A percentile compares a stretch with the other conserved stretches of the same genome.
Evolutionary conservation across 1,140 invertebrate genomes (phyloP).

Genomic region (Hyphantria cunea): DNA sequence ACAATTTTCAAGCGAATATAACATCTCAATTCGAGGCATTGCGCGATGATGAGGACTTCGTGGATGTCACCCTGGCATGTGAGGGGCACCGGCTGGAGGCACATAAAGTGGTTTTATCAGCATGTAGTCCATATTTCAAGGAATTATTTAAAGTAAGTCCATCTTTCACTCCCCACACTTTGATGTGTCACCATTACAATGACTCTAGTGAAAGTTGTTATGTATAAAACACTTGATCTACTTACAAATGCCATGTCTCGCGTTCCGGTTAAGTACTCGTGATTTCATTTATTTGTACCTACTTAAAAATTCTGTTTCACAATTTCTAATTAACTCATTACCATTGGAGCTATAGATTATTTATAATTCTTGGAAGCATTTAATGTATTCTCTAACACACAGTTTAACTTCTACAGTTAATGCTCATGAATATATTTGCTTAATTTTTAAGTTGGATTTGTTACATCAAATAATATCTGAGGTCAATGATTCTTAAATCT

Average conservation of each 20-base stretch:
- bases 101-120: conserved; percentile 90
- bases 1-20: conserved; percentile 95
- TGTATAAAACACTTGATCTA: conserved; percentile 82
- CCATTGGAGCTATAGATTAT: conserved; percentile 55
- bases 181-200: conserved; percentile 82
- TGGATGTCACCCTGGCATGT: conserved; percentile 92
- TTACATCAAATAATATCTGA: conserved; percentile 24
- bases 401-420: conserved; percentile 36
- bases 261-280: conserved; percentile 81
- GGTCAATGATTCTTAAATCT: conserved; percentile 26
- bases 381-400: conserved; percentile 36
- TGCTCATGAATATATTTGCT: conserved; percentile 36
- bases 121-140: conserved; percentile 91
- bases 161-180: conserved; percentile 80
- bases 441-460: conserved; percentile 31
- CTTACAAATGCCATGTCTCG: conserved; percentile 82
- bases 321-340: conserved; percentile 79
- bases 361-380: conserved; percentile 37
- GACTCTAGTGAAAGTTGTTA: conserved; percentile 82
- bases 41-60: conserved; percentile 90
- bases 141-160: conserved; percentile 89
- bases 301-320: conserved; percentile 78
- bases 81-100: conserved; percentile 89
- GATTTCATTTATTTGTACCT: conserved; percentile 81
- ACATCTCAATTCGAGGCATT: conserved; percentile 90